Evolutionary conservation across 2,888 invertebrate species (phyloP), one percentile per base, ranked within the genome.

Genomic region (Cerceris ruficornis): DNA sequence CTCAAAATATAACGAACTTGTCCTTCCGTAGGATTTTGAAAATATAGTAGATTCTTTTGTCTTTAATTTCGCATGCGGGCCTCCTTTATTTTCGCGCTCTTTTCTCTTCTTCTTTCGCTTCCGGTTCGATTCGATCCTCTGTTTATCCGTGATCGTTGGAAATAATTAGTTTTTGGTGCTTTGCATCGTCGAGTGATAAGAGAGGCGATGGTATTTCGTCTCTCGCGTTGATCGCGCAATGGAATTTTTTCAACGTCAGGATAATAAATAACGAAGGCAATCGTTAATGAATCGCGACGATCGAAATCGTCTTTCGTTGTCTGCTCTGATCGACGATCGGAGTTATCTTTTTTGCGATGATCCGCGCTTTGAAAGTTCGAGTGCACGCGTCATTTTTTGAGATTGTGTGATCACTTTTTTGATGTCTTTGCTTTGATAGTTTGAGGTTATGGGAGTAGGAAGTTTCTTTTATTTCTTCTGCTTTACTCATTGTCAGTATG

Each of bases 1-100:
- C 57, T 57, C 41, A 58, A 66, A 68, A 61, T 62, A 74, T 66
- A 60, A 58, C 69, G 54, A 77, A 69, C 66, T 55, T 50, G 64
- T 60, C 42, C 59, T 70, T n/a, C 70, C 69, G 62, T 73, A 73
- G 62, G 72, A 67, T 76, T 17, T 67, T 58, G 67, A 80, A 70
- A 74, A 77, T 66, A 77, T 65, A 55, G 66, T 77, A 70, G 58
- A 67, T 55, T 60, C 46, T 62, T n/a, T 59, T 57, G n/a, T 57
- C 0, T 17, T 9, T 42, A 39, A 2, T 41, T 60, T 50, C 43
- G 6, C 17, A 58, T 41, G 13, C 71, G 52, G 52, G 50, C 50
- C 55, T 13, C 54, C 4, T 9, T 28, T 5, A 43, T 11, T 55
- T 15, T 46, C 55, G 6, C 43, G 28, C 13, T 13, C 52, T 50